These are phyloP conservation scores for Cynaeus angustus DNA, from an alignment of 2,888 invertebrate species.

Conservation along the genomic window DNA sequence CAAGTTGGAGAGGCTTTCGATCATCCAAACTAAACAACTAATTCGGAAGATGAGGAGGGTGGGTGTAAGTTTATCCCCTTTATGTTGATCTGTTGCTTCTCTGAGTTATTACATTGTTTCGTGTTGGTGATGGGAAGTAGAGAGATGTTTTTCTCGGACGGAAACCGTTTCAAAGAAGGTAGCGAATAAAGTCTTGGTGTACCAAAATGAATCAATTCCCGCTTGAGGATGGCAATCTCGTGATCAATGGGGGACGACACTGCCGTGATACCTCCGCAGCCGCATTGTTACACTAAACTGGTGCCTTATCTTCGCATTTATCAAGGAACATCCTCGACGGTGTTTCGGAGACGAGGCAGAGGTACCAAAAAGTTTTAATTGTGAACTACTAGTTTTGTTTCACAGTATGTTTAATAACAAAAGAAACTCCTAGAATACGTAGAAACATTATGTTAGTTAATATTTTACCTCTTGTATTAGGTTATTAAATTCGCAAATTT, in stretches of 20 bases:
- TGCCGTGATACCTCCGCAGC: conserved; percentile 67
- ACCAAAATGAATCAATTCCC: conserved; percentile 72
- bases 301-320: conserved; percentile 69
- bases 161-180: conserved; percentile 8
- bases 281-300: conserved; percentile 60
- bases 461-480: too few species aligned
- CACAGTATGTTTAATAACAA: background rate
- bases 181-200: conserved; percentile 60
- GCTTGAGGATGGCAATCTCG: conserved; percentile 68
- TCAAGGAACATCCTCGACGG: conserved; percentile 61
- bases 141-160: conserved; percentile 7
- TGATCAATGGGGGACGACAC: conserved; percentile 69
- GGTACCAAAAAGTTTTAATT: conserved; percentile 39
- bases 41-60: conserved; percentile 55
- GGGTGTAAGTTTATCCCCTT: conserved; percentile 44
- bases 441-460: too few species aligned
- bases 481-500: too few species aligned
- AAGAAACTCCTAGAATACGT: too few species aligned
- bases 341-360: conserved; percentile 34
- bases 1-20: conserved; percentile 63
- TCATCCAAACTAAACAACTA: conserved; percentile 63
- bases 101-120: conserved; percentile 2
- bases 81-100: conserved; percentile 51
- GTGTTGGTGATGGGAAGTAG: conserved; percentile 2
- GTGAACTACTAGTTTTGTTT: too few species aligned